Percentiles rank a stretch among this genome's conserved stretches.
phyloP scores from a whole-genome alignment of 1,140 invertebrate genomes.

The Rhyacophila brunnea region DNA sequence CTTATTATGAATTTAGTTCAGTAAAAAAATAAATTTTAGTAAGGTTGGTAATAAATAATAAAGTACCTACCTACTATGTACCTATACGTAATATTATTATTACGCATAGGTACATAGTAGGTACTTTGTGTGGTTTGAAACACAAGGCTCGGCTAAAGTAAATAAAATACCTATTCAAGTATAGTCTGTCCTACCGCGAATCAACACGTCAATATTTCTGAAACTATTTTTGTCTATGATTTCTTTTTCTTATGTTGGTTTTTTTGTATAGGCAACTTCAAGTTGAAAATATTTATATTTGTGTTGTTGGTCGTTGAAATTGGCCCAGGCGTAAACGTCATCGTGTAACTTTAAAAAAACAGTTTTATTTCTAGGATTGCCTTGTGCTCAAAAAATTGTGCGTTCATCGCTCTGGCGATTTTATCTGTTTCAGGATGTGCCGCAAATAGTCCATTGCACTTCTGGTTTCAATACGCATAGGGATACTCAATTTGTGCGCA shows the following conservation, averaged over 20 bases:
- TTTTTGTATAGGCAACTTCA: not conserved
- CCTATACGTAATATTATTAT: no score
- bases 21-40: no score
- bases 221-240: not conserved
- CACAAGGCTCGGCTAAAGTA: no score
- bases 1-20: no score
- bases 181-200: no score
- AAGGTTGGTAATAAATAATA: not conserved
- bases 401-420: conserved; percentile 5
- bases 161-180: no score
- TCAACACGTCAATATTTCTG: no score
- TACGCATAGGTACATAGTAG: no score
- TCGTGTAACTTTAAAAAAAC: conserved; percentile 21
- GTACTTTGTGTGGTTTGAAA: no score
- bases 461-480: not conserved
- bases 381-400: conserved; percentile 12
- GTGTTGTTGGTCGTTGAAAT: conserved; percentile 19
- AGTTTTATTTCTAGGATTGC: conserved; percentile 23
- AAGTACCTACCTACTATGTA: conserved; percentile 1
- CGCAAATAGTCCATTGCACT: not conserved
- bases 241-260: not conserved
- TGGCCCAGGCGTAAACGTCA: conserved; percentile 14
- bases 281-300: conserved; percentile 13
- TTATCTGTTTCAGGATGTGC: not conserved
- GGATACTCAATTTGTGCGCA: conserved; percentile 8